phyloP scores from a whole-genome alignment of 2,113 vertebrate genomes.

The Hippocampus comes region DNA sequence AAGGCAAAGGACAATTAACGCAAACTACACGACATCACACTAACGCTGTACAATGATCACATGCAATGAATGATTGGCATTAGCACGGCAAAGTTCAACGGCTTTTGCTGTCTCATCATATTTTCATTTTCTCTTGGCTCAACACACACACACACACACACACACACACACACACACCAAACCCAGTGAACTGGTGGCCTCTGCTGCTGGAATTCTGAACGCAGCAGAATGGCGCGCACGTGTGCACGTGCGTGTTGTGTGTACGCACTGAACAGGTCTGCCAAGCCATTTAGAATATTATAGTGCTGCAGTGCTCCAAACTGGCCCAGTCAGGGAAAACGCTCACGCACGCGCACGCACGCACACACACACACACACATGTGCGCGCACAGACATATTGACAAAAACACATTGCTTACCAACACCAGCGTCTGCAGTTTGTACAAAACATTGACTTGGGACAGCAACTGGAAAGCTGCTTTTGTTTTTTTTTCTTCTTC shows the following conservation, averaged over 20 bases:
- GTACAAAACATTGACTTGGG: background rate
- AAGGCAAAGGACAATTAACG: too few relatives aligned
- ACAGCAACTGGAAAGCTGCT: background rate
- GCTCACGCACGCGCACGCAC: background rate
- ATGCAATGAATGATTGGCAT: background rate
- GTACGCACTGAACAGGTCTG: conserved; percentile 12
- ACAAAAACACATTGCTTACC: background rate
- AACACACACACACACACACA: conserved; percentile 1
- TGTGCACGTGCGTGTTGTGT: conserved; percentile 1
- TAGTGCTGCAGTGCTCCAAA: conserved; percentile 25
- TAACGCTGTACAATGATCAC: background rate
- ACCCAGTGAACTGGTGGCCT: background rate
- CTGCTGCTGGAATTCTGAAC: conserved; percentile 44
- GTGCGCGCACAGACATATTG: background rate
- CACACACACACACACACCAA: conserved; percentile 4
- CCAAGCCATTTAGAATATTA: conserved; percentile 50
- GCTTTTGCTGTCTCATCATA: background rate
- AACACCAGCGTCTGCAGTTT: background rate
- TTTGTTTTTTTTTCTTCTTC: too few relatives aligned
- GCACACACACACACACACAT: conserved; percentile 8
- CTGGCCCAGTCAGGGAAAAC: conserved; percentile 6
- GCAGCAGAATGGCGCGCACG: conserved; percentile 31
- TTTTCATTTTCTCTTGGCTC: conserved; percentile 1
- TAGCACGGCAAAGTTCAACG: background rate
- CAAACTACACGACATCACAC: background rate